These are phyloP conservation scores for Sacculina carcini DNA, from an alignment of 2,888 invertebrate species.

Conservation along the genomic window DNA sequence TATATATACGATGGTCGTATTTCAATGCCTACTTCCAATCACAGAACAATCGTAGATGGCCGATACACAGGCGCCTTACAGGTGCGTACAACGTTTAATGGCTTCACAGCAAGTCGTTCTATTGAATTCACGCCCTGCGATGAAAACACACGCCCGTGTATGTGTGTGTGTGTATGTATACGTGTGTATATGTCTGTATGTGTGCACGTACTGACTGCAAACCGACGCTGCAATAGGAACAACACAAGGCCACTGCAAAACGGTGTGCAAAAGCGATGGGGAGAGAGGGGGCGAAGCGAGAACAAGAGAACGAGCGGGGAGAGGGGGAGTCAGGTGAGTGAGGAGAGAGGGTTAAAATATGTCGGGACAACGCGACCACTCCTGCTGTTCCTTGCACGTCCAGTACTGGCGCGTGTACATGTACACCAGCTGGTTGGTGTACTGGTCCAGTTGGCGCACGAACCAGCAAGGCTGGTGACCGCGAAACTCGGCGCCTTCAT, in stretches of 20 bases:
- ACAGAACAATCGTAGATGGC: too few relatives aligned
- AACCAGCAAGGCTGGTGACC: conserved; percentile 72
- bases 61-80: too few relatives aligned
- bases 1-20: background rate
- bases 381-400: conserved; percentile 58
- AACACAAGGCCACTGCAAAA: background rate
- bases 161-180: too few relatives aligned
- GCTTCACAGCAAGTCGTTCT: too few relatives aligned
- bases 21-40: too few relatives aligned
- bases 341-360: conserved; percentile 31
- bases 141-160: too few relatives aligned
- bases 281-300: background rate
- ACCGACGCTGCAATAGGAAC: background rate
- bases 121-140: background rate
- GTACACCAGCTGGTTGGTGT: conserved; percentile 40
- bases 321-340: background rate
- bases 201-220: too few relatives aligned
- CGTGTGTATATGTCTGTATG: too few relatives aligned
- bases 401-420: conserved; percentile 73
- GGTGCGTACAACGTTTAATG: too few relatives aligned
- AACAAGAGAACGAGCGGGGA: background rate
- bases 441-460: conserved; percentile 42
- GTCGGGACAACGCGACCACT: conserved; percentile 75
- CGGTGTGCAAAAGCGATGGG: background rate
- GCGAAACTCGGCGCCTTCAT: conserved; percentile 35